A percentile compares a stretch with the other conserved stretches of the same genome.
Conservation (phyloP, 2,113 vertebrate species). For the Pluvialis apricaria region DNA sequence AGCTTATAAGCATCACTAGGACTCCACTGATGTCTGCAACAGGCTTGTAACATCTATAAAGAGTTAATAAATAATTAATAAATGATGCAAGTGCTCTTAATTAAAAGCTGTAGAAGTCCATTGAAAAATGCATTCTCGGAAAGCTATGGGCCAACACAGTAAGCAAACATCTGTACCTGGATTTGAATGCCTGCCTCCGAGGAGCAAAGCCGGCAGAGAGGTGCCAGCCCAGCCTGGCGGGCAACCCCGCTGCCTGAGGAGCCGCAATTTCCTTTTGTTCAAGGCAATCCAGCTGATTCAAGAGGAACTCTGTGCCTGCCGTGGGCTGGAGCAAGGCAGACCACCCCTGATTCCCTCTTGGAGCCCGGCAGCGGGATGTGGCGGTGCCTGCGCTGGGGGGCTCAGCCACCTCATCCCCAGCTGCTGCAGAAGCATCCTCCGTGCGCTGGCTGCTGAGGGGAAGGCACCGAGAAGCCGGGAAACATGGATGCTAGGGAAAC, state of each 20-base stretch:
- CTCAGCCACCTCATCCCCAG: background rate
- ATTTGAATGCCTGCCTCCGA: background rate
- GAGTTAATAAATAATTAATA: conserved; percentile 6
- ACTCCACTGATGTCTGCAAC: background rate
- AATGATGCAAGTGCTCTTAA: background rate
- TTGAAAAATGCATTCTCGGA: background rate
- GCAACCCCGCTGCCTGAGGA: background rate
- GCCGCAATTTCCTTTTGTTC: background rate
- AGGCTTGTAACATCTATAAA: background rate
- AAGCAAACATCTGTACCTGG: background rate
- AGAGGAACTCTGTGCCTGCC: background rate
- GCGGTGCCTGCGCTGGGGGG: fast-evolving
- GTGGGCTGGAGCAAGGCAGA: background rate
- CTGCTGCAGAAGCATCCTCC: background rate
- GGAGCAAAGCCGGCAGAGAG: background rate
- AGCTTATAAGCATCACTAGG: background rate
- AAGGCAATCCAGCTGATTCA: background rate
- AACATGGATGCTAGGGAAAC: background rate
- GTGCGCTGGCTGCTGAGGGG: fast-evolving
- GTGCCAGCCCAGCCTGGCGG: background rate
- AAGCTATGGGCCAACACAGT: background rate
- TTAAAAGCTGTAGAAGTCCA: background rate
- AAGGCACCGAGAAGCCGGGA: background rate
- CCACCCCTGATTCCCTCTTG: background rate
- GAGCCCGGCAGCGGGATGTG: fast-evolving